Conservation (phyloP, 2,797 vertebrate genomes). For the Chrosomus eos region DNA sequence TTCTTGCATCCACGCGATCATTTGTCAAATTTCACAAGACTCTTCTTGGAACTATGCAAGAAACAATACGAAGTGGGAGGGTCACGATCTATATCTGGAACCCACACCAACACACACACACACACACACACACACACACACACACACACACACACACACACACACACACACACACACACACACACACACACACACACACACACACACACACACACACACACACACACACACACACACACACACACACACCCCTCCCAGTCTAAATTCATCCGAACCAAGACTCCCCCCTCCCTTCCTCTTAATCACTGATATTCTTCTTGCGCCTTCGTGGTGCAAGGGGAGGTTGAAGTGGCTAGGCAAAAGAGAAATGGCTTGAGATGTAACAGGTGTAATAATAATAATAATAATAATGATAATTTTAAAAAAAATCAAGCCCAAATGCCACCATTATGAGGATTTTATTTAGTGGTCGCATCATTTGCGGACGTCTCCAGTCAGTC, state of each 20-base stretch:
- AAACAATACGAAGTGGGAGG: slow-evolving; percentile 89
- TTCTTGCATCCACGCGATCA: slow-evolving; percentile 58
- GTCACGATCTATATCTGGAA: slow-evolving; percentile 91
- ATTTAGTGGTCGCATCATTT: slow-evolving; percentile 86
- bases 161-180: slow-evolving; percentile 4
- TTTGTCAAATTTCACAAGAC: slow-evolving; percentile 61
- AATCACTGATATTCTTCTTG: slow-evolving; percentile 66
- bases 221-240: slow-evolving; percentile 5
- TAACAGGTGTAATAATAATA: slow-evolving; percentile 62
- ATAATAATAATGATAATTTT: neutral
- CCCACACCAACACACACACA: too few relatives aligned
- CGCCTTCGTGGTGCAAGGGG: slow-evolving; percentile 82
- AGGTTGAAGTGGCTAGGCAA: slow-evolving; percentile 66
- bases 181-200: slow-evolving; percentile 26
- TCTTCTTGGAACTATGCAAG: slow-evolving; percentile 83
- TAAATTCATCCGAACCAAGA: slow-evolving; percentile 64
- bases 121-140: slow-evolving; percentile 21
- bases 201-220: too few relatives aligned
- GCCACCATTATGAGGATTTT: slow-evolving; percentile 79
- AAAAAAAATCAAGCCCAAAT: slow-evolving; percentile 70
- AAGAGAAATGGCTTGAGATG: slow-evolving; percentile 61
- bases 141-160: slow-evolving; percentile 28
- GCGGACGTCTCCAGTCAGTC: slow-evolving; percentile 94
- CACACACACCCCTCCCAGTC: slow-evolving; percentile 66
- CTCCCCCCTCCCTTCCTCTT: slow-evolving; percentile 59